Percentiles rank a stretch among this genome's conserved stretches.
phyloP scores from a whole-genome alignment of 2,797 vertebrate species.

The Alca torda region DNA sequence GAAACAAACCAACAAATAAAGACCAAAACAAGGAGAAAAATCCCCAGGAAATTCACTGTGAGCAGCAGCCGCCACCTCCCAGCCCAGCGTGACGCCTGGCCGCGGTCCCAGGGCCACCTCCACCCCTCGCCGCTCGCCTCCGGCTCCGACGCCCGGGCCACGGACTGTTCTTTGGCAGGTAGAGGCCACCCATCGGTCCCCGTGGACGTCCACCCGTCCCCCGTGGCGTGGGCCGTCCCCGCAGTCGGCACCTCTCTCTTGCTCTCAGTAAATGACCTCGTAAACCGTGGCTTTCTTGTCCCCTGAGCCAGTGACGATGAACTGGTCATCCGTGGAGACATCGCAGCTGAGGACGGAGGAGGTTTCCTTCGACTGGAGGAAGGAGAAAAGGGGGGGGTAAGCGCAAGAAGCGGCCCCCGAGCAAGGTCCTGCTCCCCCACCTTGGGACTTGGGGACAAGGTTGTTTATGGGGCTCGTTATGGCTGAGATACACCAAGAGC shows the following conservation, averaged over 20 bases:
- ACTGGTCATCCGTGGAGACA: slow-evolving; percentile 84
- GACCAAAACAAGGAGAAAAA: slow-evolving; percentile 18
- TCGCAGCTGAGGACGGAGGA: slow-evolving; percentile 87
- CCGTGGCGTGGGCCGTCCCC: fast-evolving
- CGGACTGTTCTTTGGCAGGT: background rate
- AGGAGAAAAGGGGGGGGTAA: background rate
- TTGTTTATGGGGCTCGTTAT: fast-evolving
- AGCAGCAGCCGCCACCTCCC: background rate
- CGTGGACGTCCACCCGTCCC: background rate
- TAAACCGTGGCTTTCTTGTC: slow-evolving; percentile 93
- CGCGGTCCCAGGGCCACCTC: background rate
- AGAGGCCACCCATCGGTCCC: background rate
- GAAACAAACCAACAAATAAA: background rate
- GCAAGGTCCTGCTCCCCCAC: fast-evolving
- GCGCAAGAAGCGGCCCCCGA: background rate
- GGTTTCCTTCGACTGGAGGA: slow-evolving; percentile 82
- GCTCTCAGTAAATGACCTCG: slow-evolving; percentile 87
- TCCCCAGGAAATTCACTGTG: background rate
- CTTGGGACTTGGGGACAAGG: fast-evolving
- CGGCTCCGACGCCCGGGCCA: background rate
- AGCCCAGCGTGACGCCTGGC: background rate
- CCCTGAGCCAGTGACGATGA: slow-evolving; percentile 86
- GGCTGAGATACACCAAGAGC: background rate
- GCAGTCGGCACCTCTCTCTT: background rate
- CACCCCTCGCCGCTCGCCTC: background rate